A percentile compares a stretch with the other conserved stretches of the same genome.
phyloP scores from a whole-genome alignment of 2,113 vertebrate genomes.

The Nesogale talazaci region DNA sequence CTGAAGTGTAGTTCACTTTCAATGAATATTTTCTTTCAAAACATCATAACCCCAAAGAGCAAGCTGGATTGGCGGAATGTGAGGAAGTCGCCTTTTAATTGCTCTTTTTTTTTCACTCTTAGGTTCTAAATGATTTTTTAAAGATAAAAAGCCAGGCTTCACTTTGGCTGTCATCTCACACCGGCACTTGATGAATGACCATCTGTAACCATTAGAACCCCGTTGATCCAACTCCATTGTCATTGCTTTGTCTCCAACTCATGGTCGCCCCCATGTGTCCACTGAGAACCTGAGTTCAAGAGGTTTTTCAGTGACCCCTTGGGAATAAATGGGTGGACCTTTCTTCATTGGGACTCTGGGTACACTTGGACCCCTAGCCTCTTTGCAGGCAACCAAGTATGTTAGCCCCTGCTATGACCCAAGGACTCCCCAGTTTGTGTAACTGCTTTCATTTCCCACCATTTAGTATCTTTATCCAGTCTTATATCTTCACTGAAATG shows the following conservation, averaged over 20 bases:
- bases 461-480: constrained; percentile 35
- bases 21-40: constrained; percentile 26
- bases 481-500: constrained; percentile 50
- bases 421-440: constrained; percentile 4
- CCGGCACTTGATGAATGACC: constrained; percentile 13
- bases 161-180: constrained; percentile 15
- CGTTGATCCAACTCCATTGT: not conserved
- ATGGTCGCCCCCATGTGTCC: not conserved
- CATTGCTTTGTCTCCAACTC: not conserved
- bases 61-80: not conserved
- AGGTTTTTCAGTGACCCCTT: not conserved
- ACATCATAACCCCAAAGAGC: not conserved
- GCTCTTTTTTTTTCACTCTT: not conserved
- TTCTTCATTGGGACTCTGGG: not conserved
- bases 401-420: not conserved
- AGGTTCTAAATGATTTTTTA: constrained; percentile 8
- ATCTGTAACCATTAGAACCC: not conserved
- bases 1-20: constrained; percentile 11
- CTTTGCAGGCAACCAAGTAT: not conserved
- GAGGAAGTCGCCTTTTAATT: not conserved
- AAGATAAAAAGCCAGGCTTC: constrained; percentile 18
- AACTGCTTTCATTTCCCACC: constrained; percentile 43
- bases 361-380: not conserved
- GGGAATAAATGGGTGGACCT: not conserved
- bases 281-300: not conserved